Evolutionary conservation across 2,797 vertebrate species (phyloP).

Genomic region (Prionace glauca): DNA sequence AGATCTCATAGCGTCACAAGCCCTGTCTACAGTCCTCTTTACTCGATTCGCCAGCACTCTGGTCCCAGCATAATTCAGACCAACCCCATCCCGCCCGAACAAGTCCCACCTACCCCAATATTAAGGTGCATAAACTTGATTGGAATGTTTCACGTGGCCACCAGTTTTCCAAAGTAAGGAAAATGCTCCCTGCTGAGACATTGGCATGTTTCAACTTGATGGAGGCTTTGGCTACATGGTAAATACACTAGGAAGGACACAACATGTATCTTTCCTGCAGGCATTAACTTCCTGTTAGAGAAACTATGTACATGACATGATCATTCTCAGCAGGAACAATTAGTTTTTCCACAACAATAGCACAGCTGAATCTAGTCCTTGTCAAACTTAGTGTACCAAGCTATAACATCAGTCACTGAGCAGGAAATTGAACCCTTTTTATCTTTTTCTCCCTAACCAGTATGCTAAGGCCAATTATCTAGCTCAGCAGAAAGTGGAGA

Average conservation of each 20-base stretch:
- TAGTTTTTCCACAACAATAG: neutral
- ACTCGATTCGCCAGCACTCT: too few relatives aligned
- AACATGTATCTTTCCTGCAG: neutral
- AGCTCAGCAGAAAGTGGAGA: neutral
- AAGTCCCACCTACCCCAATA: too few relatives aligned
- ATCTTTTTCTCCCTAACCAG: neutral
- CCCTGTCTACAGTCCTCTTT: too few relatives aligned
- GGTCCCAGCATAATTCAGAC: too few relatives aligned
- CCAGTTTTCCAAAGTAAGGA: neutral
- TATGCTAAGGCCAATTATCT: neutral
- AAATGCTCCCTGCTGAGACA: neutral
- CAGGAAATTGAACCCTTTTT: neutral
- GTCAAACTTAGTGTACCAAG: neutral
- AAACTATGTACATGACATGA: neutral
- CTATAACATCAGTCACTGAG: neutral
- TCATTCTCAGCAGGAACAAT: too few relatives aligned
- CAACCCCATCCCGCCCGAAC: too few relatives aligned
- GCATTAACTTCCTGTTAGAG: neutral
- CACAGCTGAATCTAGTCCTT: neutral
- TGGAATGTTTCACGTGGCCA: neutral
- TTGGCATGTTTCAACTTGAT: neutral
- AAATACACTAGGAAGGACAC: neutral
- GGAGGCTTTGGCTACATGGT: neutral
- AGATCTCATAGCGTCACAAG: too few relatives aligned
- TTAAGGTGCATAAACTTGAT: neutral